Evolutionary conservation across 1,140 invertebrate genomes (phyloP), one percentile per base, ranked within the genome.

Genomic region (Cydia pomonella): DNA sequence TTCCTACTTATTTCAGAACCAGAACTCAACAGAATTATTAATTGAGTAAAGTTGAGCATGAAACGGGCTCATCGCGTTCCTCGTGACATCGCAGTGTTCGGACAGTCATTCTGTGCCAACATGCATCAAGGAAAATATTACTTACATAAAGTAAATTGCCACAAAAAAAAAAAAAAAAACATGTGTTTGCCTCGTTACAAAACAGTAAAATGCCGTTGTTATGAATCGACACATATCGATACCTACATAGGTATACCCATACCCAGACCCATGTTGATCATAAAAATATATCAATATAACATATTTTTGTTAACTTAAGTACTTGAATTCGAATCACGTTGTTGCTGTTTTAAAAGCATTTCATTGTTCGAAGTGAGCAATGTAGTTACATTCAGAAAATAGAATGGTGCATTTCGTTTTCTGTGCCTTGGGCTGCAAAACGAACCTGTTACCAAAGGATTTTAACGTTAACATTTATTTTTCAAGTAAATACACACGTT

Each of bases 341-440:
- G 82, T 87, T 84, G 86, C 82, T 85, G 84, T 88, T 90, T 90
- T 88, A 90, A 91, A 90, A 90, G 86, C 88, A 84, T 89, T 91
- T 88, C 86, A 89, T 89, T 90, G 88, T 90, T 88, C 87, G 82
- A 82, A 84, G 81, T 81, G 84, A 83, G 84, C 84, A 86, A 86
- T 79, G 83, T 84, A 85, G 87, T 89, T 87, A 89, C 81, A 82
- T 77, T 73, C 82, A 82, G 85, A 88, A 89, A 90, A 88, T 88
- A 82, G 87, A 88, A 89, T 86, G 82, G 79, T 85, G 88, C 82
- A 87, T 86, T 88, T 84, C 82, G 82, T 79, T 83, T 89, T 82
- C 85, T 83, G 79, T 77, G 87, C 87, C 87, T 86, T 87, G 83
- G 86, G 86, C 84, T 82, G 80, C 79, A 87, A 89, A 87, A 87